Conservation (phyloP, 2,113 vertebrate genomes). For the Stegastes partitus region DNA sequence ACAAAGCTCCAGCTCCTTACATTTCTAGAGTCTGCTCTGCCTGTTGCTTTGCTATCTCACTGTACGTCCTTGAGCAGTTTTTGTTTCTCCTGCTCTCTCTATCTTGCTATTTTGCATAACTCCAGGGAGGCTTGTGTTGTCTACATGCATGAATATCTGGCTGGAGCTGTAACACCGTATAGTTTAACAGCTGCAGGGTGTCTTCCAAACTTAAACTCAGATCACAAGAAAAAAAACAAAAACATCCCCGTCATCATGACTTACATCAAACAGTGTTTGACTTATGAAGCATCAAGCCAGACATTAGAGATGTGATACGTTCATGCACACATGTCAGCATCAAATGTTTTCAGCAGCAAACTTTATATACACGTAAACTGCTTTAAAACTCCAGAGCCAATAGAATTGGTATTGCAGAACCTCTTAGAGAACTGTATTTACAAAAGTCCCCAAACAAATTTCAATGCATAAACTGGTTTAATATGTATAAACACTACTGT, state of each 20-base stretch:
- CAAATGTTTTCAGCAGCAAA: background rate
- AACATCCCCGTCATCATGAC: background rate
- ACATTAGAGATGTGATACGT: background rate
- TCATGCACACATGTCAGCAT: background rate
- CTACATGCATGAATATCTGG: slow-evolving; percentile 44
- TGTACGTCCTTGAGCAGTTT: slow-evolving; percentile 64
- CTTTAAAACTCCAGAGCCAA: background rate
- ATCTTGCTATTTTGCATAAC: slow-evolving; percentile 53
- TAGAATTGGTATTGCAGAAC: background rate
- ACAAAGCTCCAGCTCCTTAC: slow-evolving; percentile 20
- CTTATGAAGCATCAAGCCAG: background rate
- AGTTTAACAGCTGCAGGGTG: slow-evolving; percentile 2
- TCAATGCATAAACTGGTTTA: background rate
- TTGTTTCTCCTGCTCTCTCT: slow-evolving; percentile 39
- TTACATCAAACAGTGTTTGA: background rate
- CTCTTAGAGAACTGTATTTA: background rate
- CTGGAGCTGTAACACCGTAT: background rate
- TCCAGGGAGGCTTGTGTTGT: slow-evolving; percentile 55
- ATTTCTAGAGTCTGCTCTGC: slow-evolving; percentile 12
- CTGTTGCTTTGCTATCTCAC: slow-evolving; percentile 43
- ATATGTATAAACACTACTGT: too few relatives aligned
- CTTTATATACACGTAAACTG: too few relatives aligned
- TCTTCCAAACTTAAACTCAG: background rate
- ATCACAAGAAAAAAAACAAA: background rate
- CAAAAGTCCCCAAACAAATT: background rate